Base-by-base conservation (phyloP, 2,888 invertebrate species). In the Meghimatium bilineatum region DNA sequence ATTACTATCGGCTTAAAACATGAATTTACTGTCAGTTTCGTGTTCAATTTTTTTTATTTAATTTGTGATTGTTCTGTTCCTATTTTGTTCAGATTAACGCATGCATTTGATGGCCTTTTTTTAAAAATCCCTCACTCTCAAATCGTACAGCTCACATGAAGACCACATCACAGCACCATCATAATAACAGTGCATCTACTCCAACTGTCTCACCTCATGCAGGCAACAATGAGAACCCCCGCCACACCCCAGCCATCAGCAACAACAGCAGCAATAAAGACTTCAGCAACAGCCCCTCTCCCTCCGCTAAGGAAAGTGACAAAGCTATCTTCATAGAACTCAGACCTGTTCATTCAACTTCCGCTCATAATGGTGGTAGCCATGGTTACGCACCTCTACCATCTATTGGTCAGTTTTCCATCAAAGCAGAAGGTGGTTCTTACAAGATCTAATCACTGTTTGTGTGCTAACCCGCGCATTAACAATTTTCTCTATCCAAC, bases 371-470 rank as follows among this genome's bases (percentile, higher is more conserved):
- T 29, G 32, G 1, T 67, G 79, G 77, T 32, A 34, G 66, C 49
- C 71, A 78, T 26, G 44, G 71, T 20, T 83, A 83, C 74, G 29
- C 32, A 29, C 78, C 83, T 10, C 56, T 83, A 79, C 83, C 83
- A 10, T 83, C 83, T 26, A 83, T 83, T 74, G 83, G 83, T 44
- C 83, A 83, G 76, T 83, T 83, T 49, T 83, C 83, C 56, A 78
- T 63, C 72, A 79, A 72, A 49, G 52, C 71, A 23, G 79, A 79
- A 79, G 80, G 80, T 80, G 80, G 71, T 63, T 78, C 14, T 63
- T 26, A 12, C 32, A 12, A 32, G 44, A 29, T 67, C 12, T 67
- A 2, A 56, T 56, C 20, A 26, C 29, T 66, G n/a, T 56, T 23
- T 56, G 20, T 56, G 20, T 56, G 23, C 56, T 56, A 56, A 56